Base-by-base conservation (phyloP, 2,888 invertebrate genomes). In the Sarcophaga rosellei region DNA sequence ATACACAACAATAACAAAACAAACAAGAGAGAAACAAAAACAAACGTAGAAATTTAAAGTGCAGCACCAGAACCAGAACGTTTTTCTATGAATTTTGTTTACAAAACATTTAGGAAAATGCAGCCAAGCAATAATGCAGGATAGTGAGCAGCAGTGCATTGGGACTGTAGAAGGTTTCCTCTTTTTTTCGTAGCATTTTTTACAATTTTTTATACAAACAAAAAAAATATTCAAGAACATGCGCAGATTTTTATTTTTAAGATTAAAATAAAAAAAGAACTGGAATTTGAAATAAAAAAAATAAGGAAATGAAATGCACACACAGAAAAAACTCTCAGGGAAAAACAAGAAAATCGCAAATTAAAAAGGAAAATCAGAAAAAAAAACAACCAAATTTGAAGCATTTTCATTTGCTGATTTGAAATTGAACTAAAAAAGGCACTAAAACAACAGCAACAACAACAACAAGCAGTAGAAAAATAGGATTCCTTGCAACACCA, bases 391-490 rank as follows among this genome's bases (percentile, higher is more conserved):
- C 53, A 92, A 91, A 91, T 89, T 90, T 91, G 89, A 90, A 89
- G 91, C 90, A 89, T 92, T 92, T 90, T 91, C 92, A 92, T 92
- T 92, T 92, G 91, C 90, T 92, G 92, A 88, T 90, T 86, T 86
- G 81, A 81, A 86, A 83, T 35, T 81, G 68, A 82, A 72, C 79
- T 68, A 62, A 80, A 77, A 45, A 73, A 65, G 47, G 11, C 15
- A 47, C 63, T 59, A 65, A 70, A 78, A 63, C 72, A 87, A 20
- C 59, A 77, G 47, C 76, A 82, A 82, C 70, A 76, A 81, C 63
- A 45, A 21, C 66, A 65, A 44, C 53, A n/a, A 63, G 17, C 4
- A 63, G 59, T 8, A 59, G 59, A 70, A 65, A 88, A 89, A 89
- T 89, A 90, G 89, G 53, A 86, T 81, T 85, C 89, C 91, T 90